These are phyloP conservation scores for Nebria brevicollis DNA, from an alignment of 2,888 invertebrate species.

Conservation along the genomic window DNA sequence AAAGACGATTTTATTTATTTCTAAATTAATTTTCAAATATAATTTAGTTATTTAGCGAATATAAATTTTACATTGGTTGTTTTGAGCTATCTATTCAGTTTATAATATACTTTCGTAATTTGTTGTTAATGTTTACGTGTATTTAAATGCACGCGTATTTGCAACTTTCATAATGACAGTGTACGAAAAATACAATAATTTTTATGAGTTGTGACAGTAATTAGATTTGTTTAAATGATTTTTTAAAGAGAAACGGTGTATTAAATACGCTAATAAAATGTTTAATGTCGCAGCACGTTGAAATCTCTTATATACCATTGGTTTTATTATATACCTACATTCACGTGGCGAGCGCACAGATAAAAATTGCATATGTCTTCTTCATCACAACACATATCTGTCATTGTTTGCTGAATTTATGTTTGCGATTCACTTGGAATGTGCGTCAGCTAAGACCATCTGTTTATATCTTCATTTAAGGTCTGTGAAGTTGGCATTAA, in stretches of 20 bases:
- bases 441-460: not conserved
- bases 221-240: conserved; percentile 45
- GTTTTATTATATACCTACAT: conserved; percentile 11
- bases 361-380: conserved; percentile 1
- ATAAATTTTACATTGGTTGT: no score
- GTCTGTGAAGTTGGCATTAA: no score
- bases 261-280: conserved; percentile 45
- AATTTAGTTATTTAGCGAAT: no score
- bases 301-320: conserved; percentile 31
- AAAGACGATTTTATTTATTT: no score
- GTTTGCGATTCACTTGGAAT: conserved; percentile 8
- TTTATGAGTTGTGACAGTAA: conserved; percentile 41
- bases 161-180: conserved; percentile 22
- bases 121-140: not conserved
- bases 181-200: conserved; percentile 35
- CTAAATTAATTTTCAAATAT: no score
- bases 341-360: conserved; percentile 9
- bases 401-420: conserved; percentile 9
- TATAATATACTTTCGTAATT: not conserved
- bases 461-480: not conserved
- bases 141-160: not conserved
- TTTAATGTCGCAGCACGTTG: conserved; percentile 35
- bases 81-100: not conserved
- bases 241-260: conserved; percentile 45
- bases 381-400: not conserved